Percentiles rank a stretch among this genome's conserved stretches.
Conservation (phyloP, 2,888 invertebrate species). For the Drosophila robusta region DNA sequence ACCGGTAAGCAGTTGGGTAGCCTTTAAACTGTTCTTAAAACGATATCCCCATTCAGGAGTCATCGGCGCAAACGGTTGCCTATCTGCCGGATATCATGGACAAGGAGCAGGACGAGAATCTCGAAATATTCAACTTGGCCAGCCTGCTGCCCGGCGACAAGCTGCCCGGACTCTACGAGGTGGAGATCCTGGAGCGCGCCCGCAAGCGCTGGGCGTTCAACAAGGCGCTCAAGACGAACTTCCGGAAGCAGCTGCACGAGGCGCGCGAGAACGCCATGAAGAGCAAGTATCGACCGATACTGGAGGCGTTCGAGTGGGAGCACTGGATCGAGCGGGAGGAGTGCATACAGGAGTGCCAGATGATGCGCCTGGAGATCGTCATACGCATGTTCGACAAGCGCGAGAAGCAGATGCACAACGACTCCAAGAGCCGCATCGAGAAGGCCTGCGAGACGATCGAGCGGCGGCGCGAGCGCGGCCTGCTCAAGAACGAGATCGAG, state of each 20-base stretch:
- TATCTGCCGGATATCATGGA: constrained; percentile 79
- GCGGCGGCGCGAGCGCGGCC: constrained; percentile 86
- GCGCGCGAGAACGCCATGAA: constrained; percentile 80
- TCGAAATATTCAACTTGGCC: constrained; percentile 82
- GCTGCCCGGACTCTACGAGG: constrained; percentile 83
- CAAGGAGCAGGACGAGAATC: constrained; percentile 56
- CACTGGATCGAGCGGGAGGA: constrained; percentile 94
- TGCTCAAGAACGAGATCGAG: constrained; percentile 86
- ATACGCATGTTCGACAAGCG: constrained; percentile 87
- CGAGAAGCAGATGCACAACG: constrained; percentile 81
- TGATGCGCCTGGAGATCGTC: constrained; percentile 87
- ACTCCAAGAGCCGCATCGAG: constrained; percentile 85
- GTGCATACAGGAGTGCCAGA: constrained; percentile 90
- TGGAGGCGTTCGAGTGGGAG: constrained; percentile 92
- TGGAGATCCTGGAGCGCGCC: constrained; percentile 89
- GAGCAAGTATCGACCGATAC: constrained; percentile 87
- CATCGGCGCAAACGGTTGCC: constrained; percentile 83
- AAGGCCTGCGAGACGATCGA: constrained; percentile 86
- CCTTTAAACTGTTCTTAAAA: no score
- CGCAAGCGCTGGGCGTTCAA: constrained; percentile 89
- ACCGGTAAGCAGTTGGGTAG: constrained; percentile 64
- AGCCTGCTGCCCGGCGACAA: constrained; percentile 72
- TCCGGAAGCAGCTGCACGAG: constrained; percentile 86
- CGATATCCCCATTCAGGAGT: constrained; percentile 70
- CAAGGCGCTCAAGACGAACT: constrained; percentile 86